phyloP scores from a whole-genome alignment of 2,888 invertebrate genomes.

The Cephus sareptanus region DNA sequence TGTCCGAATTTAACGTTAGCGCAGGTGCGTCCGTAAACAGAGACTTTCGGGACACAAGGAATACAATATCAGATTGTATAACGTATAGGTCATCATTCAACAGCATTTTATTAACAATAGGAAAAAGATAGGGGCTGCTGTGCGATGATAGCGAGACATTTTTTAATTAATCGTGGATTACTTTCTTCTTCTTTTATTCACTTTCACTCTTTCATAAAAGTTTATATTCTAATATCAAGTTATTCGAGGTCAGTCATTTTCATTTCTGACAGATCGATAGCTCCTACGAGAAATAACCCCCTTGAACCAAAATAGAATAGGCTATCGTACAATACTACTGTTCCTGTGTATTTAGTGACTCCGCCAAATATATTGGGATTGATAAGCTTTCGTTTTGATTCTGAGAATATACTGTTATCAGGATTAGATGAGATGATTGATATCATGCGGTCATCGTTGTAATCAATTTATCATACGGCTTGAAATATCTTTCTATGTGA shows the following conservation, averaged over 20 bases:
- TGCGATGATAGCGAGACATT: not conserved
- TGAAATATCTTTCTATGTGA: not conserved
- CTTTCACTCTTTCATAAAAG: not conserved
- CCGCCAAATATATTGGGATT: not conserved
- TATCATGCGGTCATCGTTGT: not conserved
- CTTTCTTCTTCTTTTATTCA: not conserved
- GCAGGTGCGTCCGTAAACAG: conserved; percentile 6
- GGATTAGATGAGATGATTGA: not conserved
- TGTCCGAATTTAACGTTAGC: conserved; percentile 14
- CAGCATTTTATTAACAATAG: not conserved
- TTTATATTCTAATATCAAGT: not conserved
- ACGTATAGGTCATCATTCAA: not conserved
- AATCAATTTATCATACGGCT: not conserved
- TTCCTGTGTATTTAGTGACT: not conserved
- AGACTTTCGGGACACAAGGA: not conserved
- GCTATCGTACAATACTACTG: not conserved
- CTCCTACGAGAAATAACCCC: not conserved
- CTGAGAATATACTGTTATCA: not conserved
- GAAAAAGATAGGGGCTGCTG: not conserved
- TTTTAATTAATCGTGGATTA: not conserved
- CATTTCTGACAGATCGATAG: not conserved
- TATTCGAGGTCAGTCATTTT: not conserved
- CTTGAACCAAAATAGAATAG: not conserved
- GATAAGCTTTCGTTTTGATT: not conserved
- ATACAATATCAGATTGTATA: not conserved